phyloP scores from a whole-genome alignment of 2,888 invertebrate genomes.

The Toxonevra muliebris region DNA sequence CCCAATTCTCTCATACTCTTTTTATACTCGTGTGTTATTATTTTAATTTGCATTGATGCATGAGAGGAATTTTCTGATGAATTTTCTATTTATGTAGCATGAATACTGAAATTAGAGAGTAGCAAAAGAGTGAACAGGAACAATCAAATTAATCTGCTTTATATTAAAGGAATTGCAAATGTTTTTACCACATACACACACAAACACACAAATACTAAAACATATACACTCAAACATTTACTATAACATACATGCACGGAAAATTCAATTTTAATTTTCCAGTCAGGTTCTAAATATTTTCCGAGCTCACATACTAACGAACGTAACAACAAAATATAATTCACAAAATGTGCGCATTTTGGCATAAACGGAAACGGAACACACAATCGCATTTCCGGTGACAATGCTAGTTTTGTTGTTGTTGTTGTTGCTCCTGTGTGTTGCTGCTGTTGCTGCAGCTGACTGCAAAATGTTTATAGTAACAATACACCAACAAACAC shows the following conservation, averaged over 20 bases:
- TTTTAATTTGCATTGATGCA: constrained; percentile 15
- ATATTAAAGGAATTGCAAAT: constrained; percentile 2
- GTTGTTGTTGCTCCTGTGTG: neutral
- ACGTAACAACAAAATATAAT: constrained; percentile 32
- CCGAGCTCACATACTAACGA: neutral
- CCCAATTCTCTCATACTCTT: constrained; percentile 5
- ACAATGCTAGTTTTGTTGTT: constrained; percentile 1
- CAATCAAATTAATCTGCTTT: constrained; percentile 12
- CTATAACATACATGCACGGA: too few relatives aligned
- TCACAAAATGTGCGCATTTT: constrained; percentile 30
- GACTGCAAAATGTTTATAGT: too few relatives aligned
- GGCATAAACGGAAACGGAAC: constrained; percentile 35
- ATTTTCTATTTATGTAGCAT: neutral
- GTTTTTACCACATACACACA: constrained; percentile 1
- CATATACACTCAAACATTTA: too few relatives aligned
- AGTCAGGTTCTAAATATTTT: constrained; percentile 9
- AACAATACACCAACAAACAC: too few relatives aligned
- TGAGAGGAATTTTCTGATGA: constrained; percentile 1
- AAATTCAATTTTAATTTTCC: constrained; percentile 3
- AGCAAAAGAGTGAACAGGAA: neutral
- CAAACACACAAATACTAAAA: constrained; percentile 36
- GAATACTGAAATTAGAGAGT: too few relatives aligned
- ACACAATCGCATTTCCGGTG: constrained; percentile 40
- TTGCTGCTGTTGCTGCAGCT: too few relatives aligned
- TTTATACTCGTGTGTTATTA: constrained; percentile 28